A percentile compares a stretch with the other conserved stretches of the same genome.
phyloP scores from a whole-genome alignment of 2,888 invertebrate genomes.

The Acleris literana region DNA sequence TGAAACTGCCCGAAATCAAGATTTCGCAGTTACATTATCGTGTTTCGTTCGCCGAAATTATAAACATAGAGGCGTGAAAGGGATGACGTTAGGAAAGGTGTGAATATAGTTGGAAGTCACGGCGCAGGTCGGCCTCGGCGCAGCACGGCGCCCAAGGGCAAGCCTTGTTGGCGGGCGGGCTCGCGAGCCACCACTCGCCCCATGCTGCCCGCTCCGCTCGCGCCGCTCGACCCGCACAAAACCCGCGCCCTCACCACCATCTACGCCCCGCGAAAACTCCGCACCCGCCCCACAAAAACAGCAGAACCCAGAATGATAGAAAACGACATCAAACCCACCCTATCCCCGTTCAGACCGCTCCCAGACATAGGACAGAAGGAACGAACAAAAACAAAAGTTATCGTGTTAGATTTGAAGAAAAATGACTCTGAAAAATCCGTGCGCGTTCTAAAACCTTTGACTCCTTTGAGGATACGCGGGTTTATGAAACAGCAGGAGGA shows the following conservation, averaged over 20 bases:
- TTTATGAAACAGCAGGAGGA: constrained; percentile 54
- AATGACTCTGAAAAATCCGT: constrained; percentile 49
- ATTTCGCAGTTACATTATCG: too few relatives aligned
- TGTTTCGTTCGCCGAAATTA: too few relatives aligned
- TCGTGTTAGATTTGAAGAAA: constrained; percentile 69
- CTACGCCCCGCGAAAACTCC: constrained; percentile 75
- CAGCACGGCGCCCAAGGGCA: constrained; percentile 65
- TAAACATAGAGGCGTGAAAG: too few relatives aligned
- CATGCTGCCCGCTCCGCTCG: constrained; percentile 74
- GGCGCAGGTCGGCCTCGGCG: constrained; percentile 29
- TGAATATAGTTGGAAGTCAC: neutral
- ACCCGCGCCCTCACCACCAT: constrained; percentile 76
- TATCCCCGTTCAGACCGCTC: constrained; percentile 76
- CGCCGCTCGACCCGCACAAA: constrained; percentile 68
- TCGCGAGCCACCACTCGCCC: constrained; percentile 61
- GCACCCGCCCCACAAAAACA: constrained; percentile 67
- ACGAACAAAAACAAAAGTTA: constrained; percentile 67
- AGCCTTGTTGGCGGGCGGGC: constrained; percentile 66
- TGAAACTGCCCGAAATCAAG: too few relatives aligned
- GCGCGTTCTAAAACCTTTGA: constrained; percentile 71
- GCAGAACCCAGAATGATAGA: constrained; percentile 75
- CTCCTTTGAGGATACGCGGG: constrained; percentile 67
- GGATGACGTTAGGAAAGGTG: too few relatives aligned
- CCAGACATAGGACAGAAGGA: constrained; percentile 76
- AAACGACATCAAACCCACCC: constrained; percentile 64